Base-by-base conservation (phyloP, 2,888 invertebrate genomes). In the Xanthostigma xanthostigma region DNA sequence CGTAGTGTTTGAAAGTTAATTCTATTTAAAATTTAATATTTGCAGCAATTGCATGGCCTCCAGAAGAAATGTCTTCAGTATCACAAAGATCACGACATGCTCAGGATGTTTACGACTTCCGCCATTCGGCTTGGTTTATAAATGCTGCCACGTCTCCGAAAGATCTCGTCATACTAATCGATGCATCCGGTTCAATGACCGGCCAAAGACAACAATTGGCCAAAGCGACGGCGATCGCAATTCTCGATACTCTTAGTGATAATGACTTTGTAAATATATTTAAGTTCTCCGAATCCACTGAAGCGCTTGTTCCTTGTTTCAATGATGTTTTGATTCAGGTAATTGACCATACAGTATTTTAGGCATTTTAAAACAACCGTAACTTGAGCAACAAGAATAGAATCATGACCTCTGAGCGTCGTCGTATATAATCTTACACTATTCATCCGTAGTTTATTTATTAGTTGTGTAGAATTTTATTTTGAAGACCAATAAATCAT, bases 241-340 rank as follows among this genome's bases (percentile, higher is more conserved):
- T 98, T 51, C 72, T 99, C 53, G 92, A 96, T 56, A 97, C 97
- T 0, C 76, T 98, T 6, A 91, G 91, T 2, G 93, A 96, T 56
- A 89, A 98, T 63, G 98, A 99, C 68, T 98, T 87, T 64, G 93
- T 98, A 48, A 97, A 96, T 64, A 81, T 98, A 44, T 89, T 88
- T 60, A 80, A 85, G 64, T 96, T 95, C 68, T 84, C 91, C 40
- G 89, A 92, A 47, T 73, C 75, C 1, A 81, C 89, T 0, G 76
- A 81, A 43, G 90, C 92, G 53, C 78, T 93, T 8, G 88, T 94
- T 53, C 79, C 84, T 0, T 98, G 97, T 62, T 94, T 91, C 64
- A 85, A 86, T 60, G 88, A 90, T 62, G 81, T 85, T 56, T 75
- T 97, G 58, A 87, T 95, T 44, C 89, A 88, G 74, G 90, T 89